phyloP scores from a whole-genome alignment of 2,113 vertebrate species.

The Crotalus viridis region DNA sequence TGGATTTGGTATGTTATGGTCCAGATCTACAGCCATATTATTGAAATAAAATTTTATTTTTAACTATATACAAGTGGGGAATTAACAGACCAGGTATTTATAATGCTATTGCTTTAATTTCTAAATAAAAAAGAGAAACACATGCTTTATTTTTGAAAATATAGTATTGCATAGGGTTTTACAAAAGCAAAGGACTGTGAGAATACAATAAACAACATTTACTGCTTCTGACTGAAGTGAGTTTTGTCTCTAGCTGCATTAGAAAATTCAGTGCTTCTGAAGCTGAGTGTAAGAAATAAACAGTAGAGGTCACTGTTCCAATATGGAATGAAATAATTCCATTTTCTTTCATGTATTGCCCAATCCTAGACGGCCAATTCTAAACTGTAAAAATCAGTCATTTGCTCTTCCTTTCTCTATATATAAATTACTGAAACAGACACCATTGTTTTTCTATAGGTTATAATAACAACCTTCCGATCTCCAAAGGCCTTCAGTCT shows the following conservation, averaged over 20 bases:
- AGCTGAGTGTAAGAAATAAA: background rate
- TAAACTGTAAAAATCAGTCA: constrained; percentile 60
- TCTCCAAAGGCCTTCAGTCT: background rate
- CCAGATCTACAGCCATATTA: background rate
- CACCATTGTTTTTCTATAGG: constrained; percentile 46
- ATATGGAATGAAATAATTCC: constrained; percentile 13
- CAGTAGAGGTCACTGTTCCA: constrained; percentile 68
- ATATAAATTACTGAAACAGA: constrained; percentile 58
- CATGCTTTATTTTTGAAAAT: background rate
- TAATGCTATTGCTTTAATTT: background rate
- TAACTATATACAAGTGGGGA: background rate
- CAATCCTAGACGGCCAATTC: constrained; percentile 6
- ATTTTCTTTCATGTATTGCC: background rate
- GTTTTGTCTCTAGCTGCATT: rapidly evolving
- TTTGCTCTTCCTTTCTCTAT: constrained; percentile 53
- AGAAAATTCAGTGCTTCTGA: rapidly evolving
- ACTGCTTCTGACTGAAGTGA: rapidly evolving
- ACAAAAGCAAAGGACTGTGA: background rate
- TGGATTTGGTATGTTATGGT: background rate
- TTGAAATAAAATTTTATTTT: background rate
- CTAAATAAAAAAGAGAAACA: background rate
- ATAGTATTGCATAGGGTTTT: background rate
- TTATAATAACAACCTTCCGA: constrained; percentile 30
- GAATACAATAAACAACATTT: background rate
- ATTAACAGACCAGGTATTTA: background rate